Base-by-base conservation (phyloP, 2,797 vertebrate genomes). In the Glyptemys insculpta region DNA sequence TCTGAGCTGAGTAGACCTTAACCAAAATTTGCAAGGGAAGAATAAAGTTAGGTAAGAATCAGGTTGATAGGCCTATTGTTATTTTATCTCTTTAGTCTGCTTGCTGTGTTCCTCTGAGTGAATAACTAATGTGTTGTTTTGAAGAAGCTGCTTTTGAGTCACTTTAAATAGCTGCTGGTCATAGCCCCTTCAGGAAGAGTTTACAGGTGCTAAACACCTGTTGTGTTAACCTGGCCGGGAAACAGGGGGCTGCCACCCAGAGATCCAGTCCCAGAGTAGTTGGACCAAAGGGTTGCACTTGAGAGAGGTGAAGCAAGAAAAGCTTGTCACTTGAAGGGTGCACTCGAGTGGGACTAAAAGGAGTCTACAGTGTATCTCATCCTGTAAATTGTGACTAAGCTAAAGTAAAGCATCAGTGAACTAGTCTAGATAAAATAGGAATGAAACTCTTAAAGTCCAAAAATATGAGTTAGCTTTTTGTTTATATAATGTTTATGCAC, bases 91-190 rank as follows among this genome's bases (percentile, higher is more conserved):
- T 86, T 94, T 92, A 83, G 15, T 57, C 49, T 94, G 41, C 31
- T 41, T 53, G 12, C 1, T 1, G 49, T 74, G 93, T 87, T 91
- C 57, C 5, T 72, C 78, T 85, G 83, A 54, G 83, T 49, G 25
- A 34, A 94, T 89, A 96, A 95, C 41, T 37, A 93, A 88, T n/a
- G 16, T 52, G 83, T 81, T 90, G 88, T 80, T 91, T 88, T 90
- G 44, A 29, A 90, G 92, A 94, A 90, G 47, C 57, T 88, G 23
- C 47, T 49, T 92, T 37, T 3, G 7, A 90, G 76, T 5, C 59
- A 79, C 86, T 86, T 93, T 31, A 93, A 96, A 86, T 85, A 87
- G 80, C 44, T 47, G 74, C 74, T 47, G 23, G 44, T 78, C 44
- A 76, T 18, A 41, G n/a, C n/a, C 9, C 19, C n/a, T 12, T 41